Conservation (phyloP, 2,113 vertebrate genomes). For the Ammodytes dubius region DNA sequence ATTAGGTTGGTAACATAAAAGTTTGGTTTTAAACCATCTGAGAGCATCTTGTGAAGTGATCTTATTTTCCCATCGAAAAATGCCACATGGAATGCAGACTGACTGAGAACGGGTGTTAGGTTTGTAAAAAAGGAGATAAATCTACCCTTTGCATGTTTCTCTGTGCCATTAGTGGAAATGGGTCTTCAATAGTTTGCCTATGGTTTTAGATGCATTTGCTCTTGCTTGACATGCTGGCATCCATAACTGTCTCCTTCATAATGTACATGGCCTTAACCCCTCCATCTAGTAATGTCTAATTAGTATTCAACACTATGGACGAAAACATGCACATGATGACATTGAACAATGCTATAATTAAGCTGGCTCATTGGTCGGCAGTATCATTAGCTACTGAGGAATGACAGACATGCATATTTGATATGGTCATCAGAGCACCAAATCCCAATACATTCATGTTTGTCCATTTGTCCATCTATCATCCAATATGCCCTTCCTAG, state of each 20-base stretch:
- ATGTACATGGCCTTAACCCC: slow-evolving; percentile 47
- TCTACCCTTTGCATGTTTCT: slow-evolving; percentile 5
- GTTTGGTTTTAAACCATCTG: slow-evolving; percentile 28
- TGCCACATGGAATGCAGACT: slow-evolving; percentile 14
- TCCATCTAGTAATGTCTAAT: slow-evolving; percentile 59
- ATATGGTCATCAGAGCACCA: slow-evolving; percentile 19
- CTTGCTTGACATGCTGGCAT: slow-evolving; percentile 31
- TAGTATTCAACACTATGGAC: slow-evolving; percentile 58
- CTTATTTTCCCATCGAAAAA: slow-evolving; percentile 44
- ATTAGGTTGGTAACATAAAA: slow-evolving; percentile 35
- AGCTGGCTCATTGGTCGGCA: slow-evolving; percentile 39
- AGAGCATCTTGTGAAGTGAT: slow-evolving; percentile 35
- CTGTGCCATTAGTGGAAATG: slow-evolving; percentile 28
- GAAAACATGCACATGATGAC: slow-evolving; percentile 58
- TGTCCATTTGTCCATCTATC: slow-evolving; percentile 18
- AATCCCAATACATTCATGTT: slow-evolving; percentile 16
- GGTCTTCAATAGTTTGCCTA: slow-evolving; percentile 34
- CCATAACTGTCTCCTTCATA: slow-evolving; percentile 31
- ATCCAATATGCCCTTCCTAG: background rate
- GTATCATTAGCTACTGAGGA: slow-evolving; percentile 54
- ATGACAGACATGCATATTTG: slow-evolving; percentile 43
- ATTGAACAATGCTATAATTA: slow-evolving; percentile 75
- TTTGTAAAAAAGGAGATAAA: slow-evolving; percentile 32
- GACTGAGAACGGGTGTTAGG: slow-evolving; percentile 20
- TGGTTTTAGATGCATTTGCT: slow-evolving; percentile 31